Conservation (phyloP, 2,113 vertebrate species). For the Stercorarius parasiticus region DNA sequence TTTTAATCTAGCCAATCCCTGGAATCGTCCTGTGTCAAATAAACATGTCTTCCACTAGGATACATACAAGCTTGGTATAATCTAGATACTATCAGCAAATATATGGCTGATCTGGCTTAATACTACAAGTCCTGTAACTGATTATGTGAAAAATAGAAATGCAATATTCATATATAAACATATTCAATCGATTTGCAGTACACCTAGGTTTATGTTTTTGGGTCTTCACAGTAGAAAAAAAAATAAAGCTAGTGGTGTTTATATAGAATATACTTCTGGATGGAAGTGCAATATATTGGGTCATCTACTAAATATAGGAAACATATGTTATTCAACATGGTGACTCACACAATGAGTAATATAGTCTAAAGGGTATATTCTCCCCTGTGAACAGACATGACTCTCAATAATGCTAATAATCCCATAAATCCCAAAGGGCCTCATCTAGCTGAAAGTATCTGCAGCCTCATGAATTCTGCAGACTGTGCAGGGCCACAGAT, state of each 20-base stretch:
- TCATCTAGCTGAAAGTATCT: background rate
- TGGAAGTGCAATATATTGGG: background rate
- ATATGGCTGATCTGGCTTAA: background rate
- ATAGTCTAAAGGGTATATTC: background rate
- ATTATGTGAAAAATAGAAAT: background rate
- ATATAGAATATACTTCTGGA: background rate
- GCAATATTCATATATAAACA: background rate
- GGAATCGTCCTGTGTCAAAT: background rate
- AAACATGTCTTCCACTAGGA: background rate
- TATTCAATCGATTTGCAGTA: background rate
- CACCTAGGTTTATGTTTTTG: background rate
- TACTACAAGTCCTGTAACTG: background rate
- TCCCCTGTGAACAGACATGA: background rate
- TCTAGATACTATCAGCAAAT: background rate
- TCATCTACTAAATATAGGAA: conserved; percentile 44
- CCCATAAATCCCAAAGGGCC: background rate
- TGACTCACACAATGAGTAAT: conserved; percentile 50
- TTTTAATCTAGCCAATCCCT: background rate
- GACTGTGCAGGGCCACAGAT: background rate
- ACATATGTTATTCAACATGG: background rate
- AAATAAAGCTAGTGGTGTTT: background rate
- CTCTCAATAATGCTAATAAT: conserved; percentile 29
- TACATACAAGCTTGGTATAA: background rate
- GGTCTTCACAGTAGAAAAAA: background rate
- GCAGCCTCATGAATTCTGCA: background rate